These are phyloP conservation scores for Hassar affinis DNA, from an alignment of 2,113 vertebrate species.

Conservation along the genomic window DNA sequence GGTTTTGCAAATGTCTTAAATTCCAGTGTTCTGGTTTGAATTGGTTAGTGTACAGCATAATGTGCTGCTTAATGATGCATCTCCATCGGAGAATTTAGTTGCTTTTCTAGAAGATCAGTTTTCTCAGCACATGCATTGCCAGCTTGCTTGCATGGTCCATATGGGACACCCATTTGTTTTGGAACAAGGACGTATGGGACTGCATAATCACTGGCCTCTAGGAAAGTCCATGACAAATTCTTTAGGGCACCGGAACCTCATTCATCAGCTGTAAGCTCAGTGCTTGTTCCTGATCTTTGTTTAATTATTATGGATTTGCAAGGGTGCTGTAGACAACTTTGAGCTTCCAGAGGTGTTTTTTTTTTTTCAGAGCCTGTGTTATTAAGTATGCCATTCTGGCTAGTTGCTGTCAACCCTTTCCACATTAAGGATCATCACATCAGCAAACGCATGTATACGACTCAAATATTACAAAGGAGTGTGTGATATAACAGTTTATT, in stretches of 20 bases:
- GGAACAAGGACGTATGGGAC: conserved; percentile 28
- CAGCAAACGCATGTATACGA: not conserved
- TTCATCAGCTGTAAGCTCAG: not conserved
- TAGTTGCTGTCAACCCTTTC: not conserved
- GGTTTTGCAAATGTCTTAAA: not conserved
- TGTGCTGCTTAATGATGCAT: conserved; percentile 3
- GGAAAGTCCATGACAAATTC: conserved; percentile 24
- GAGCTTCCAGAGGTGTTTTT: not conserved
- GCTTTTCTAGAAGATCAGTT: conserved; percentile 15
- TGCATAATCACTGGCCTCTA: conserved; percentile 14
- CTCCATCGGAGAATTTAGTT: not conserved
- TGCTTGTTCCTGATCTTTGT: not conserved
- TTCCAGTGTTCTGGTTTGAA: not conserved
- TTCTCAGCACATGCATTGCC: conserved; percentile 30
- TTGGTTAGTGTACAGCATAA: not conserved
- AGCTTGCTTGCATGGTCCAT: conserved; percentile 13
- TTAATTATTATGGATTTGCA: not conserved
- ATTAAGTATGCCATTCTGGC: not conserved
- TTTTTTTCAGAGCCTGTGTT: not conserved
- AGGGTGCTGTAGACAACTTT: not conserved
- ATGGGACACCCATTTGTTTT: conserved; percentile 30
- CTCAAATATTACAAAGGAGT: not conserved
- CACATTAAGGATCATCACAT: conserved; percentile 3
- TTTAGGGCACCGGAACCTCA: not conserved
- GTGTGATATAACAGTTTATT: not conserved